Evolutionary conservation across 2,113 vertebrate genomes (phyloP).

Genomic region (Bubo bubo): DNA sequence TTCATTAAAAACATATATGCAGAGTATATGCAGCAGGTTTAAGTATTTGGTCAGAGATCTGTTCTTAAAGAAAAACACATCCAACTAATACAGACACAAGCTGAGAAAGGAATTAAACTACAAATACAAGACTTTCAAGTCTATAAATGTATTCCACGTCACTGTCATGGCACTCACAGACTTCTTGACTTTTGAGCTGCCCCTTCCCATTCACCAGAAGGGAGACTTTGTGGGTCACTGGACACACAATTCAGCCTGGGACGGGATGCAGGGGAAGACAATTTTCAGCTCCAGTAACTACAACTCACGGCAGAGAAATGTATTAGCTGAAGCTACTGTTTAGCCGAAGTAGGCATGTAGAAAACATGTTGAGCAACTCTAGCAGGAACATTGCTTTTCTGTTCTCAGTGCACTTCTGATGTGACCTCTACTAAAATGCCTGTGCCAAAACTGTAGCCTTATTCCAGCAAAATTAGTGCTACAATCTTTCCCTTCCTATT

Average conservation of each 20-base stretch:
- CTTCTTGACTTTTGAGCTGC: background rate
- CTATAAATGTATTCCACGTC: background rate
- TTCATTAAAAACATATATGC: background rate
- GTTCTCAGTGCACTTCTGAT: background rate
- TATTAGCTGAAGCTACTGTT: background rate
- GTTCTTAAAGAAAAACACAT: background rate
- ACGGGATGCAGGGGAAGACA: background rate
- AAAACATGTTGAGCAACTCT: background rate
- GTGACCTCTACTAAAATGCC: background rate
- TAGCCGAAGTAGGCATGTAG: background rate
- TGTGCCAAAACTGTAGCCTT: background rate
- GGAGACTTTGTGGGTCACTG: accelerated
- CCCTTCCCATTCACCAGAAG: background rate
- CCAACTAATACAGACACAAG: background rate
- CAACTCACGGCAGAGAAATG: background rate
- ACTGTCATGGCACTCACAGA: background rate
- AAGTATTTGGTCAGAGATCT: background rate
- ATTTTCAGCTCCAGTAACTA: background rate
- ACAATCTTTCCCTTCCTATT: background rate
- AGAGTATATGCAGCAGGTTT: background rate
- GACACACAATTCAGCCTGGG: background rate
- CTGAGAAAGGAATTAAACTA: background rate
- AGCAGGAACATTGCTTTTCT: background rate
- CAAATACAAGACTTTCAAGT: background rate
- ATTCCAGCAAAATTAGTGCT: background rate